phyloP scores from a whole-genome alignment of 2,888 invertebrate species.

The Junonia oenone region DNA sequence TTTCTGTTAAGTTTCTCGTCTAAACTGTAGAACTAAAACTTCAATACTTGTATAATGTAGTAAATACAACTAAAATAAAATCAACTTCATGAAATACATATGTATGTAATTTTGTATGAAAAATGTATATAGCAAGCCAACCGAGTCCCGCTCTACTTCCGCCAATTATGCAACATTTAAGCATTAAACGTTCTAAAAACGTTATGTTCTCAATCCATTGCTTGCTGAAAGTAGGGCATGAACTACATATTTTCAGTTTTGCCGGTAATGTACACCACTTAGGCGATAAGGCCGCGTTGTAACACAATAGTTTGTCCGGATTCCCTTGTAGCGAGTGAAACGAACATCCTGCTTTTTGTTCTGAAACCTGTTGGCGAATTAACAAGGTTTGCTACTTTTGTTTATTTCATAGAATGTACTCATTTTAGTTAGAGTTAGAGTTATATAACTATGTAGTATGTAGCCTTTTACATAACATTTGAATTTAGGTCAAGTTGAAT shows the following conservation, averaged over 20 bases:
- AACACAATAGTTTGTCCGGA: constrained; percentile 31
- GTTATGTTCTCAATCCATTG: background rate
- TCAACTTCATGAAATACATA: no score
- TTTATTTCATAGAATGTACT: background rate
- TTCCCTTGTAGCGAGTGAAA: constrained; percentile 29
- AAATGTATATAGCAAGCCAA: no score
- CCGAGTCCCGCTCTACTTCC: background rate
- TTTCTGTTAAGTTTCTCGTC: no score
- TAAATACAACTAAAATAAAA: no score
- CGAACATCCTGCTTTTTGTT: constrained; percentile 42
- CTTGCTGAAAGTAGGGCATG: background rate
- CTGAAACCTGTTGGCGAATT: constrained; percentile 32
- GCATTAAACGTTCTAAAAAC: background rate
- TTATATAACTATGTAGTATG: background rate
- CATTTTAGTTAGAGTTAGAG: background rate
- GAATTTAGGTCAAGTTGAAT: background rate
- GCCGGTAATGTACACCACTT: constrained; percentile 3
- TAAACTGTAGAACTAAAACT: no score
- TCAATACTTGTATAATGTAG: no score
- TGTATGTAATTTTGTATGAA: no score
- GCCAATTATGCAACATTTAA: background rate
- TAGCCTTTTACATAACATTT: background rate
- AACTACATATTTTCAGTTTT: background rate
- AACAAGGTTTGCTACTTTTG: constrained; percentile 10
- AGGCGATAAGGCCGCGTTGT: no score